These are phyloP conservation scores for Cyprinella venusta DNA, from an alignment of 2,797 vertebrate genomes.

Conservation along the genomic window DNA sequence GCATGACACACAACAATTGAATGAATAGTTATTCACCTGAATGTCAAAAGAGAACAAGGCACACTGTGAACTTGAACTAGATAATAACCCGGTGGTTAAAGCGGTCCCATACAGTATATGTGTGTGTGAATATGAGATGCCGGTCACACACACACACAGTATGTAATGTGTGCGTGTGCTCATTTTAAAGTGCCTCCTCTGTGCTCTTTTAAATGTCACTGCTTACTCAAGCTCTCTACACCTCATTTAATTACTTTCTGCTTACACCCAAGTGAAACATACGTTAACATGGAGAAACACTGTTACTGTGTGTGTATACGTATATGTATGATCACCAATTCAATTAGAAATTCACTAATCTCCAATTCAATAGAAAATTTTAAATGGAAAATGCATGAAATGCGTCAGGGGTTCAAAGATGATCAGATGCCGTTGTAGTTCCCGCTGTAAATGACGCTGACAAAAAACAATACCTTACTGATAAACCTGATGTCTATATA, in stretches of 20 bases:
- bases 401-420: too few relatives aligned
- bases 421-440: too few relatives aligned
- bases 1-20: not conserved
- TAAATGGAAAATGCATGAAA: too few relatives aligned
- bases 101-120: not conserved
- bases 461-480: too few relatives aligned
- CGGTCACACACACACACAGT: not conserved
- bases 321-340: too few relatives aligned
- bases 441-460: too few relatives aligned
- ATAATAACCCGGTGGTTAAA: constrained; percentile 26
- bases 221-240: constrained; percentile 18
- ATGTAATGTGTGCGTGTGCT: not conserved
- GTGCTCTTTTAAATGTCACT: constrained; percentile 36
- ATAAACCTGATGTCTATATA: too few relatives aligned
- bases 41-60: constrained; percentile 29
- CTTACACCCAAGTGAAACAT: not conserved
- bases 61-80: constrained; percentile 5
- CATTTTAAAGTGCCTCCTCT: constrained; percentile 2
- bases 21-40: constrained; percentile 43
- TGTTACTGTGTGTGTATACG: too few relatives aligned
- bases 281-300: not conserved
- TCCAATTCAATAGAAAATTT: too few relatives aligned
- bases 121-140: not conserved
- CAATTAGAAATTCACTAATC: too few relatives aligned
- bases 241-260: not conserved